Conservation (phyloP, 2,113 vertebrate species). For the Amphiprion percula region DNA sequence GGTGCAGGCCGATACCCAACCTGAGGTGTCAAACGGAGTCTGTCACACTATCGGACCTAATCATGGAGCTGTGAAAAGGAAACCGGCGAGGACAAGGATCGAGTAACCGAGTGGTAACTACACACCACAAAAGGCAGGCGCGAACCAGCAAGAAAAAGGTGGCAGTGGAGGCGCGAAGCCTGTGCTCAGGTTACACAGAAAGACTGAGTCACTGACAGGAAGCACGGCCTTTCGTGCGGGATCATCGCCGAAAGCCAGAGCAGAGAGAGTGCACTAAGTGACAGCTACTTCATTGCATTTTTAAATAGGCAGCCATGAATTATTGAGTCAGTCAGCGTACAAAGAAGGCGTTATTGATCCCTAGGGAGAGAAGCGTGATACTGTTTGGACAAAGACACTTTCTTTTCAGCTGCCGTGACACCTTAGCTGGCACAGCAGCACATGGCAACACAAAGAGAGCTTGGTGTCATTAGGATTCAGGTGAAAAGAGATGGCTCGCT, state of each 20-base stretch:
- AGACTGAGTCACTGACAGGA: constrained; percentile 86
- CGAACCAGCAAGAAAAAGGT: constrained; percentile 76
- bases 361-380: constrained; percentile 76
- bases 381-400: constrained; percentile 81
- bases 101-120: constrained; percentile 77
- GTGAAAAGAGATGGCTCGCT: constrained; percentile 69
- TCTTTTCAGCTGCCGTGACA: constrained; percentile 85
- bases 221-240: constrained; percentile 64
- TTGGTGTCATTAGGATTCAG: constrained; percentile 67
- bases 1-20: constrained; percentile 61
- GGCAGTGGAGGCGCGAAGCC: constrained; percentile 58
- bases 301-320: constrained; percentile 82
- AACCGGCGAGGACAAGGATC: constrained; percentile 72
- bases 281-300: constrained; percentile 82
- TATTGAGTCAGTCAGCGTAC: constrained; percentile 70
- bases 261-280: constrained; percentile 84
- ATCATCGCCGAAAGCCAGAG: constrained; percentile 66
- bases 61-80: constrained; percentile 80
- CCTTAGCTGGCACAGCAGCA: constrained; percentile 77
- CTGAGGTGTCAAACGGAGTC: constrained; percentile 76
- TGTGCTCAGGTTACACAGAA: constrained; percentile 86
- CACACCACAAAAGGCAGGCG: constrained; percentile 59
- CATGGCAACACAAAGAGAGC: constrained; percentile 67
- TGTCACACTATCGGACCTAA: constrained; percentile 78
- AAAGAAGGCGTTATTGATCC: constrained; percentile 79